Conservation (phyloP, 1,140 invertebrate species). For the Bombus superbus region DNA sequence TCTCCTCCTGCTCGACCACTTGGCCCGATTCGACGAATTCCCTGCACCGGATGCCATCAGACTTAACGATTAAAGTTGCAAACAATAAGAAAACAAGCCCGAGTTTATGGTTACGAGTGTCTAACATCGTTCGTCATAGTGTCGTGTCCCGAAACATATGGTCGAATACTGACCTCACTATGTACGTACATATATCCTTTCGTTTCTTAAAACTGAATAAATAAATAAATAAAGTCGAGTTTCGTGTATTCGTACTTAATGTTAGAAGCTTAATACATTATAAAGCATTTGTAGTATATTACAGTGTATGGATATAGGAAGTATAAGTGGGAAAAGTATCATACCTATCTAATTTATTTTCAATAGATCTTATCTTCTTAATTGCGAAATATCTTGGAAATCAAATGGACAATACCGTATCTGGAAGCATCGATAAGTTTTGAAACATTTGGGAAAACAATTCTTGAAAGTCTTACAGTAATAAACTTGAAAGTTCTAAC, state of each 20-base stretch:
- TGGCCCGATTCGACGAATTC: conserved; percentile 52
- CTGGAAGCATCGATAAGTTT: too few species aligned
- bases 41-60: conserved; percentile 59
- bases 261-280: background rate
- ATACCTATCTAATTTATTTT: too few species aligned
- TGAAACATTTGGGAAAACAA: too few species aligned
- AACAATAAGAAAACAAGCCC: conserved; percentile 62
- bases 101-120: conserved; percentile 36
- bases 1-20: conserved; percentile 14
- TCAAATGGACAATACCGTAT: background rate
- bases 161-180: background rate
- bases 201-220: too few species aligned
- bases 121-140: background rate
- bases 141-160: background rate
- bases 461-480: too few species aligned
- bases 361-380: too few species aligned
- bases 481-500: too few species aligned
- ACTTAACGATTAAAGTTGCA: conserved; percentile 58
- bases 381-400: background rate
- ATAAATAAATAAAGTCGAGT: too few species aligned
- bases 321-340: too few species aligned
- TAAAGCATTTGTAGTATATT: background rate
- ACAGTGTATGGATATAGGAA: background rate
- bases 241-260: too few species aligned
- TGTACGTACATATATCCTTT: background rate